Evolutionary conservation across 2,113 vertebrate genomes (phyloP).

Genomic region (Leucoraja erinaceus): DNA sequence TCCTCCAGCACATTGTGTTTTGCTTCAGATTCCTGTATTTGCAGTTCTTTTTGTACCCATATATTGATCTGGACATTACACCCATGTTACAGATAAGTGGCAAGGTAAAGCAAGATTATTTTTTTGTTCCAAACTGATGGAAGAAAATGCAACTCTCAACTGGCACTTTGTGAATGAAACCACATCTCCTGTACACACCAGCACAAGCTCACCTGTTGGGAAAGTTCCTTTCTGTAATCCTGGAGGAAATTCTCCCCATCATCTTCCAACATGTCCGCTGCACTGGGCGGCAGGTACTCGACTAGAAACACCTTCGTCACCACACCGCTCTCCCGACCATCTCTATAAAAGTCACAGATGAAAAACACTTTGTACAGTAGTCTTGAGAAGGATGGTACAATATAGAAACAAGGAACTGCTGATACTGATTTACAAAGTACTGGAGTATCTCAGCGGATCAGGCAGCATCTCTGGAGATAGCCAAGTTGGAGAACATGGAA

Average conservation of each 20-base stretch:
- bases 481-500: too few relatives aligned
- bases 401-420: too few relatives aligned
- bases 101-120: neutral
- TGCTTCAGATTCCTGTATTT: too few relatives aligned
- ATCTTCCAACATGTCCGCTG: constrained; percentile 46
- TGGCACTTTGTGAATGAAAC: neutral
- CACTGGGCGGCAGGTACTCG: constrained; percentile 48
- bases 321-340: constrained; percentile 72
- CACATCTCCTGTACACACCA: neutral
- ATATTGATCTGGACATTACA: neutral
- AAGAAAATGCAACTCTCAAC: neutral
- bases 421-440: too few relatives aligned
- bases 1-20: too few relatives aligned
- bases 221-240: constrained; percentile 38
- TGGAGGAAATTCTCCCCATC: constrained; percentile 49
- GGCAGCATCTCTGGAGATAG: too few relatives aligned
- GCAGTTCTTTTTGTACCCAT: neutral
- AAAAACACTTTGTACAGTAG: too few relatives aligned
- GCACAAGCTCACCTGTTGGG: constrained; percentile 48
- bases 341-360: constrained; percentile 54
- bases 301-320: constrained; percentile 86
- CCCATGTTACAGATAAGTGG: neutral
- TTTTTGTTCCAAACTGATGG: neutral
- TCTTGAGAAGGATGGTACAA: too few relatives aligned
- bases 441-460: too few relatives aligned